Evolutionary conservation across 2,797 vertebrate genomes (phyloP).

Genomic region (Channallabes apus): DNA sequence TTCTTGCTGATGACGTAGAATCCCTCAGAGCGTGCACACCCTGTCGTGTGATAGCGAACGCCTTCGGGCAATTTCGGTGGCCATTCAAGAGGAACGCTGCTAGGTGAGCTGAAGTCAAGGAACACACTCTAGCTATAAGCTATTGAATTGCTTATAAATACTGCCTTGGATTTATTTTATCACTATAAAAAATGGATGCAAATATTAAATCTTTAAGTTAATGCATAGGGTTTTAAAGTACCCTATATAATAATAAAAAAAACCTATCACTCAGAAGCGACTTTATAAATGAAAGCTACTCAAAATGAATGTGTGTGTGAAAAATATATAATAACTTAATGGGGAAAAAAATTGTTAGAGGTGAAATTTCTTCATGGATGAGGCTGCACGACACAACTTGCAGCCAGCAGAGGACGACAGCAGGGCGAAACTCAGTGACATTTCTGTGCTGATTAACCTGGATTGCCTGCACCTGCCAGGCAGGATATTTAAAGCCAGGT

Average conservation of each 20-base stretch:
- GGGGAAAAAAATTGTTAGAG: not conserved
- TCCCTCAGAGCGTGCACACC: constrained; percentile 91
- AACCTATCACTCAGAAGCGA: not conserved
- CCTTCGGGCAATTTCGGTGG: constrained; percentile 76
- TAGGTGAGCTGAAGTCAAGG: constrained; percentile 85
- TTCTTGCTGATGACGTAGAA: constrained; percentile 93
- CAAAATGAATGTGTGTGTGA: not conserved
- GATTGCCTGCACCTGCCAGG: not conserved
- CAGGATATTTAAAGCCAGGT: not conserved
- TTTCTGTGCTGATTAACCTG: not conserved
- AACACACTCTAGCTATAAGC: constrained; percentile 26
- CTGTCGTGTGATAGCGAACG: constrained; percentile 81
- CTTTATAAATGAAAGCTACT: not conserved
- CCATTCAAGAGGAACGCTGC: constrained; percentile 78
- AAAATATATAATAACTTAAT: not conserved
- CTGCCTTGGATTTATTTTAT: not conserved
- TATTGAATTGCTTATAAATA: not conserved
- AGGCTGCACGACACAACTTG: not conserved
- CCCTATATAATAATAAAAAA: not conserved
- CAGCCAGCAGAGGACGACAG: not conserved
- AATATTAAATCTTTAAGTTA: not conserved
- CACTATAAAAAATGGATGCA: not conserved
- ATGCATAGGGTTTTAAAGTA: not conserved
- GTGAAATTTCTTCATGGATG: not conserved
- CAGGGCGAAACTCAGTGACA: not conserved